phyloP scores from a whole-genome alignment of 2,888 invertebrate species.

The Tenthredo amoena region DNA sequence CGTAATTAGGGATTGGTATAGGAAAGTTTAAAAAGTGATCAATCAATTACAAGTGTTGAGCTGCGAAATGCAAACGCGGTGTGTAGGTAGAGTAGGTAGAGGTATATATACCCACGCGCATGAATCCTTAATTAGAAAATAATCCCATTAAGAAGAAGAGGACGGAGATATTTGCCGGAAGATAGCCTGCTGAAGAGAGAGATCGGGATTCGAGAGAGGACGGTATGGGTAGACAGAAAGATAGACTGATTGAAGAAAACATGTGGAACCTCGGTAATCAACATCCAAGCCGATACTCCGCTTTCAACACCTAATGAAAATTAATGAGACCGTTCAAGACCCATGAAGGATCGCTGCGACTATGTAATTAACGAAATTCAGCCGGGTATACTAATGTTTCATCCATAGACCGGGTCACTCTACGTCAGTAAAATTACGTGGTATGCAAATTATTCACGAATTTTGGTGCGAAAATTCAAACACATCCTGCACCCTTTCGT shows the following conservation, averaged over 20 bases:
- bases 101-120: slow-evolving; percentile 34
- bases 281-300: slow-evolving; percentile 65
- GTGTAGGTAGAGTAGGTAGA: neutral
- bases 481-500: neutral
- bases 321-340: slow-evolving; percentile 73
- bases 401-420: neutral
- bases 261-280: slow-evolving; percentile 69
- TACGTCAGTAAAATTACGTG: neutral
- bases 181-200: neutral
- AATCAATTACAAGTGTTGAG: slow-evolving; percentile 69
- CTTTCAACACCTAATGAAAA: slow-evolving; percentile 73
- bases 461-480: neutral
- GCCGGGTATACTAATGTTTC: slow-evolving; percentile 4
- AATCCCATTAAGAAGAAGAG: slow-evolving; percentile 59
- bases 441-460: neutral
- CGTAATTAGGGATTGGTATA: slow-evolving; percentile 61
- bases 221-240: slow-evolving; percentile 47
- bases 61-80: slow-evolving; percentile 57
- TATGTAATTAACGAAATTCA: slow-evolving; percentile 33
- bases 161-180: slow-evolving; percentile 34
- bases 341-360: slow-evolving; percentile 8
- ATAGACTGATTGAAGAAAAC: slow-evolving; percentile 67
- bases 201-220: slow-evolving; percentile 52
- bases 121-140: slow-evolving; percentile 71
- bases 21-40: slow-evolving; percentile 67